phyloP scores from a whole-genome alignment of 1,140 invertebrate genomes.

The Drosophila obscura region DNA sequence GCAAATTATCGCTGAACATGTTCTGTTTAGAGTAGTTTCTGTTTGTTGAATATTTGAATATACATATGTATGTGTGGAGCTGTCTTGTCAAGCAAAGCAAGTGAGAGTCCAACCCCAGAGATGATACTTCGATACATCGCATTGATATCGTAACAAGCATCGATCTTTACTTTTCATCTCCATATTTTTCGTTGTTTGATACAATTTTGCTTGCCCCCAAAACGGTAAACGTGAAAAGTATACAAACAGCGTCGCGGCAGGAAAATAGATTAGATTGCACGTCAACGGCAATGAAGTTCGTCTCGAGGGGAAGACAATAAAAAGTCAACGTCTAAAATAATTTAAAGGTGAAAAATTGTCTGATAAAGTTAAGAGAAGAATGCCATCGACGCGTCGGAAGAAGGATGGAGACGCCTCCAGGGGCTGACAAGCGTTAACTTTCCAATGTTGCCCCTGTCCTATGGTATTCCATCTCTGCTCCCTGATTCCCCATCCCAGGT shows the following conservation, averaged over 20 bases:
- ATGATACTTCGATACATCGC: too few relatives aligned
- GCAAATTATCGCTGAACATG: too few relatives aligned
- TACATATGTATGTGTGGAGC: neutral
- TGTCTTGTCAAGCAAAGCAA: neutral
- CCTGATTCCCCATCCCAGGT: neutral
- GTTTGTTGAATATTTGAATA: neutral
- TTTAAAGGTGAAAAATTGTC: slow-evolving; percentile 65
- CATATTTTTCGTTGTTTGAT: neutral
- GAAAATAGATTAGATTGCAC: slow-evolving; percentile 57
- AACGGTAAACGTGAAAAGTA: slow-evolving; percentile 13
- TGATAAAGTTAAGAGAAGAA: slow-evolving; percentile 46
- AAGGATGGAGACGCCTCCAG: slow-evolving; percentile 3
- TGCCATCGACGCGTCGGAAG: neutral
- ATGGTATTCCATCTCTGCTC: neutral
- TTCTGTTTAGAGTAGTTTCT: too few relatives aligned
- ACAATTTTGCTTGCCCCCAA: slow-evolving; percentile 17
- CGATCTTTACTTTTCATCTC: too few relatives aligned
- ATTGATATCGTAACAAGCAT: neutral
- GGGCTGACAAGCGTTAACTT: slow-evolving; percentile 55
- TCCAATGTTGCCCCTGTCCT: slow-evolving; percentile 40
- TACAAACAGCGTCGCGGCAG: slow-evolving; percentile 5
- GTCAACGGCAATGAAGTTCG: slow-evolving; percentile 38
- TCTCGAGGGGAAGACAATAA: slow-evolving; percentile 49
- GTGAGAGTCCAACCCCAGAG: neutral
- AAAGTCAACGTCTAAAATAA: slow-evolving; percentile 41